phyloP scores from a whole-genome alignment of 2,888 invertebrate genomes.

The Drosophila anomalipes region DNA sequence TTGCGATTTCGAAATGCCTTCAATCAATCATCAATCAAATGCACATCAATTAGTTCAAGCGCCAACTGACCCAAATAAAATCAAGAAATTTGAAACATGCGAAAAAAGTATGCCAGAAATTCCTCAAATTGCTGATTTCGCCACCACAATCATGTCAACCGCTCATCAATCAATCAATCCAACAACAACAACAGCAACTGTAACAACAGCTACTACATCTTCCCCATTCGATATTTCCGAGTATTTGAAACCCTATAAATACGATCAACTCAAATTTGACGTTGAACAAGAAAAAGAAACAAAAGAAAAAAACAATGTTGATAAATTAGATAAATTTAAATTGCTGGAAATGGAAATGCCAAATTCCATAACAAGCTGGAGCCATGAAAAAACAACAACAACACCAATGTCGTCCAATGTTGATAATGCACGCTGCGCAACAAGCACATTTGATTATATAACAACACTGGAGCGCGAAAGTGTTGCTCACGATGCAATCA shows the following conservation, averaged over 20 bases:
- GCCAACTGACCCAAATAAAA: neutral
- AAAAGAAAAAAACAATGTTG: constrained; percentile 15
- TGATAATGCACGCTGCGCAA: neutral
- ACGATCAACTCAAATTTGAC: constrained; percentile 35
- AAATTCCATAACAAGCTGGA: constrained; percentile 30
- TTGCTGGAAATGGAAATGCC: constrained; percentile 31
- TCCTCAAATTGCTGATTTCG: neutral
- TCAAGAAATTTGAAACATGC: neutral
- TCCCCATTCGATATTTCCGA: constrained; percentile 61
- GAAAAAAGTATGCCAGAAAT: neutral
- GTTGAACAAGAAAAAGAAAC: neutral
- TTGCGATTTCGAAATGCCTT: neutral
- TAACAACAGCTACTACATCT: constrained; percentile 11
- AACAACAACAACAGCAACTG: constrained; percentile 1
- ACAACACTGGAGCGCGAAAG: constrained; percentile 2
- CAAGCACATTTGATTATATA: neutral
- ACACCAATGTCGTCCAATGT: neutral
- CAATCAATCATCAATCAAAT: neutral
- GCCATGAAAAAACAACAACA: neutral
- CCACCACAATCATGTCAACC: constrained; percentile 3
- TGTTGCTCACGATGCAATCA: constrained; percentile 48
- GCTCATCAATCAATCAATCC: constrained; percentile 3
- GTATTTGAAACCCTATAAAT: constrained; percentile 71
- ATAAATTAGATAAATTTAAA: constrained; percentile 17
- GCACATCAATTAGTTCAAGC: neutral